These are phyloP conservation scores for Lottia scabra DNA, from an alignment of 2,888 invertebrate species.

Conservation along the genomic window DNA sequence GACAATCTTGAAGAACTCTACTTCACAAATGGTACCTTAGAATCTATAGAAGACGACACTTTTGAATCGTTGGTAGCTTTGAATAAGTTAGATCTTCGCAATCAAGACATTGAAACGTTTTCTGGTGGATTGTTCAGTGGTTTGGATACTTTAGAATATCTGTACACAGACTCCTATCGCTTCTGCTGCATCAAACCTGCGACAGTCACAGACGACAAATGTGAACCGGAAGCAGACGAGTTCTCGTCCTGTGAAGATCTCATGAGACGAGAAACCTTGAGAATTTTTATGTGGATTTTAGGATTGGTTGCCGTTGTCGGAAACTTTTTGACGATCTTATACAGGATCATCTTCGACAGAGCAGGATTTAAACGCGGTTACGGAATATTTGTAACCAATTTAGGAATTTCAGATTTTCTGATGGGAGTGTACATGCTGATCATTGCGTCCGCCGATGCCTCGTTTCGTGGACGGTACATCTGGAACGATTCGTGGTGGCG, in stretches of 20 bases:
- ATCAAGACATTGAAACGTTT: background rate
- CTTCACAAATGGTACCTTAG: background rate
- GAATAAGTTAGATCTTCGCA: background rate
- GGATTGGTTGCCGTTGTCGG: slow-evolving; percentile 36
- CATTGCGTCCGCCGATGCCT: slow-evolving; percentile 39
- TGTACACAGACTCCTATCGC: slow-evolving; percentile 13
- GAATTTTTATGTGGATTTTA: slow-evolving; percentile 38
- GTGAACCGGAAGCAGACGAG: slow-evolving; percentile 26
- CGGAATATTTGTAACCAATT: slow-evolving; percentile 36
- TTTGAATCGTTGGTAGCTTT: background rate
- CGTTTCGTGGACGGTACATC: slow-evolving; percentile 40
- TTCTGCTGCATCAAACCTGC: slow-evolving; percentile 20
- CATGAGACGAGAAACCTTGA: slow-evolving; percentile 32
- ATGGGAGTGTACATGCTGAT: slow-evolving; percentile 46
- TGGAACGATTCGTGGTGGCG: slow-evolving; percentile 45
- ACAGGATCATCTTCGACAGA: slow-evolving; percentile 39
- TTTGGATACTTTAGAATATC: slow-evolving; percentile 6
- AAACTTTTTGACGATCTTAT: slow-evolving; percentile 33
- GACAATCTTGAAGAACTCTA: background rate
- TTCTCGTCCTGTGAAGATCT: slow-evolving; percentile 42
- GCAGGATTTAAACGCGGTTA: slow-evolving; percentile 26
- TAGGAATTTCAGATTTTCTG: slow-evolving; percentile 39
- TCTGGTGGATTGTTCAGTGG: slow-evolving; percentile 5
- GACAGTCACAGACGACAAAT: background rate
- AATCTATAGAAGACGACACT: background rate